Percentiles rank a stretch among this genome's conserved stretches.
Conservation (phyloP, 2,797 vertebrate species). For the Phataginus tricuspis region DNA sequence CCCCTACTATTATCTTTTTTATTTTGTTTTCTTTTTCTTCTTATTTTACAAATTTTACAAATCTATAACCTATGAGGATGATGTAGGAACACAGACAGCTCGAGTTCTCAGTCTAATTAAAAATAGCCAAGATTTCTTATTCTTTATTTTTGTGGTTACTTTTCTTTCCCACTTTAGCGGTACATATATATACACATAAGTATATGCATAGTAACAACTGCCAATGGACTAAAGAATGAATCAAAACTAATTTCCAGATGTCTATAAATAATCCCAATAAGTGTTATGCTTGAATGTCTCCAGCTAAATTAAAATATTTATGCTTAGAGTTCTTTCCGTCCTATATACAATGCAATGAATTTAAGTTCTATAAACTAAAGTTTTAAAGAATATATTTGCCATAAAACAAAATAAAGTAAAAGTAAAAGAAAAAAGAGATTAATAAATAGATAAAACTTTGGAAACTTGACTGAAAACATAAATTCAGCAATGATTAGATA, state of each 20-base stretch:
- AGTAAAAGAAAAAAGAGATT: background rate
- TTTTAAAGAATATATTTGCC: background rate
- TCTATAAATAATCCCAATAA: background rate
- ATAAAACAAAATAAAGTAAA: background rate
- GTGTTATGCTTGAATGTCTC: background rate
- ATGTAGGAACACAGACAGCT: background rate
- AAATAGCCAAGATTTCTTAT: background rate
- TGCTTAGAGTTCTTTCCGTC: background rate
- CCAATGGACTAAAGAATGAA: background rate
- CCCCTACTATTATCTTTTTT: background rate
- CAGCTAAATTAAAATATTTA: background rate
- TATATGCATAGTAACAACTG: background rate
- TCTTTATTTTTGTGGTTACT: background rate
- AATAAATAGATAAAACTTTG: background rate
- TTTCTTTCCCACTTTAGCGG: background rate
- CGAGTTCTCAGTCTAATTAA: background rate
- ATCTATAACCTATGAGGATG: background rate
- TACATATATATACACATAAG: background rate
- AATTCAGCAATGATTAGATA: background rate
- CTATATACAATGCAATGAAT: background rate
- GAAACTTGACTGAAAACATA: background rate
- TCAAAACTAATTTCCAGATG: background rate
- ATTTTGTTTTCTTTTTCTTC: background rate
- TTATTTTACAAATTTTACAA: background rate
- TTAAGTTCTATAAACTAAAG: background rate